These are phyloP conservation scores for Synergus umbraculus DNA, from an alignment of 2,888 invertebrate species.

Conservation along the genomic window DNA sequence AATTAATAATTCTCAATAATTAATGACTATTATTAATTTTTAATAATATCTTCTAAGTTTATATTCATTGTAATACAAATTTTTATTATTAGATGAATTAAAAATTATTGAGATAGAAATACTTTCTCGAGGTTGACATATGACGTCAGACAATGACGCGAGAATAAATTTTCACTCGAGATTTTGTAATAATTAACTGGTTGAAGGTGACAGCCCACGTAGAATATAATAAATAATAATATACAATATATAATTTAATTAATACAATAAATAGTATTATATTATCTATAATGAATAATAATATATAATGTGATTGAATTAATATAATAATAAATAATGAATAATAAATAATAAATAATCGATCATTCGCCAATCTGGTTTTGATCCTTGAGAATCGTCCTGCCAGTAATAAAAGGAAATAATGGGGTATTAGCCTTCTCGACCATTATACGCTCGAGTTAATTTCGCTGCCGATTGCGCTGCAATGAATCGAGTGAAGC, in stretches of 20 bases:
- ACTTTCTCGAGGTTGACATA: constrained; percentile 31
- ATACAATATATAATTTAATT: no score
- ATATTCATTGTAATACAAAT: not conserved
- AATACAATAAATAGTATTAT: no score
- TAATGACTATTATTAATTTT: no score
- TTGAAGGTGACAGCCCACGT: not conserved
- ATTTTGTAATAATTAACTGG: constrained; percentile 21
- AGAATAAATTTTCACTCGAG: not conserved
- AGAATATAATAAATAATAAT: not conserved
- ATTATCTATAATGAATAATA: no score
- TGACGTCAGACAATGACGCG: constrained; percentile 6
- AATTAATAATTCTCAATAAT: no score
- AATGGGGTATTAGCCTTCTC: constrained; percentile 18
- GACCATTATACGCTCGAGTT: constrained; percentile 32
- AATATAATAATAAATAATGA: no score
- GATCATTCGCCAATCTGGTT: constrained; percentile 5
- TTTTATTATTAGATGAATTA: not conserved
- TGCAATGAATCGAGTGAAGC: constrained; percentile 16
- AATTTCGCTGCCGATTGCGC: constrained; percentile 13
- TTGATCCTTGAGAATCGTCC: not conserved
- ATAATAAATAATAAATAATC: not conserved
- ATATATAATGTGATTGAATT: no score
- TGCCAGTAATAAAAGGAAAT: constrained; percentile 23
- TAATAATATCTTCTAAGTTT: no score
- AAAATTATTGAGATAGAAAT: not conserved